Evolutionary conservation across 2,113 vertebrate species (phyloP).

Genomic region (Oreotrochilus melanogaster): DNA sequence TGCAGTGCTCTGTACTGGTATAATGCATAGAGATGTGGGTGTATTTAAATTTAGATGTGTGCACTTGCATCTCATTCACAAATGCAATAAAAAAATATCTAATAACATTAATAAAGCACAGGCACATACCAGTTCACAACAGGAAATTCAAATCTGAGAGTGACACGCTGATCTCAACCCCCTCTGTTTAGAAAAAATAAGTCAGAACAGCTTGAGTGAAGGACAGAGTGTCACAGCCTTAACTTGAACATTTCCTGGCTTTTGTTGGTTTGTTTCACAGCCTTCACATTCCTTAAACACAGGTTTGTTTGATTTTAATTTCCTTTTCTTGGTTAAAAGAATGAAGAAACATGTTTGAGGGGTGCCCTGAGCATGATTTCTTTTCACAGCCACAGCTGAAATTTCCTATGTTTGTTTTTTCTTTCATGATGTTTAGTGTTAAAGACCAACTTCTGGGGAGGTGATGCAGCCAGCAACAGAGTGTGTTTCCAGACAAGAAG

Average conservation of each 20-base stretch:
- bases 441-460: conserved; percentile 53
- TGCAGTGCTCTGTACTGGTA: background rate
- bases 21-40: conserved; percentile 19
- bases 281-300: conserved; percentile 73
- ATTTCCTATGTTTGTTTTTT: conserved; percentile 73
- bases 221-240: conserved; percentile 70
- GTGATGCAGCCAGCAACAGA: conserved; percentile 5
- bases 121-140: conserved; percentile 60
- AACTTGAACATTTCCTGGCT: conserved; percentile 71
- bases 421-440: conserved; percentile 66
- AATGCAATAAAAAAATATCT: conserved; percentile 64
- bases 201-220: conserved; percentile 70
- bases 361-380: conserved; percentile 63
- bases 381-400: conserved; percentile 71
- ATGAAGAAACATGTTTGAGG: conserved; percentile 70
- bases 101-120: conserved; percentile 62
- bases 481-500: background rate
- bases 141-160: conserved; percentile 68
- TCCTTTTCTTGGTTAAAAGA: conserved; percentile 70
- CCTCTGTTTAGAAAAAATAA: conserved; percentile 63
- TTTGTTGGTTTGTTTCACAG: conserved; percentile 74
- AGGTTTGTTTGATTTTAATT: conserved; percentile 76
- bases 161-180: conserved; percentile 61
- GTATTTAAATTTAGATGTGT: conserved; percentile 46
- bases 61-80: conserved; percentile 19